Evolutionary conservation across 2,797 vertebrate species (phyloP), one percentile per base, ranked within the genome.

Genomic region (Mormyrus proboscirostris): DNA sequence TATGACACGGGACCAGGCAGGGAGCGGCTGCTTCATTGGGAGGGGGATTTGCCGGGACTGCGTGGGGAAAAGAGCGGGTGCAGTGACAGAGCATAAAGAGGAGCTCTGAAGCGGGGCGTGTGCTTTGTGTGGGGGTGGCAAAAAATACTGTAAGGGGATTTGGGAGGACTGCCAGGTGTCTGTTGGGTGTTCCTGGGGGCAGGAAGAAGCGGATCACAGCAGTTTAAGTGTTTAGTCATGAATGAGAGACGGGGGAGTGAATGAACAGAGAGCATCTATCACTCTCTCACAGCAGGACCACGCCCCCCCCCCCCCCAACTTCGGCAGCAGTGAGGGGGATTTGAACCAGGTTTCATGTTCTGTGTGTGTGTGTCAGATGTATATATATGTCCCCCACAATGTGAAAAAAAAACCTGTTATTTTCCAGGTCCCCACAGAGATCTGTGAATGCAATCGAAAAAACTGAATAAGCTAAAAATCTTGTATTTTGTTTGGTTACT

Each of bases 201-300:
- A 47, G 41, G 76, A 82, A 82, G 41, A 19, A 82, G 19, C 38
- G 19, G 38, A 82, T 19, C 76, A 82, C 76, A 82, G 76, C 76
- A 82, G 76, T 44, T 82, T 19, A 79, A 41, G 41, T 82, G 76
- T 82, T 82, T 47, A 82, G 76, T 82, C 76, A 82, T 47, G 76
- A 82, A 44, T 82, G 76, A 47, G 76, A 82, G 76, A 82, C 3
- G 2, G 76, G 73, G 41, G 38, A n/a, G 38, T 82, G 76, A 82
- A 82, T 47, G 33, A 47, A 82, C 76, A n/a, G 38, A 47, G 41
- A 33, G 33, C 41, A 44, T 82, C 38, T 82, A 19, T 47, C 76
- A 44, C 76, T 47, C 38, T 41, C 38, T 44, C 76, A 44, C 2
- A 19, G 19, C 19, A 16, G 16, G 6, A 38, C 16, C 38, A 41